phyloP scores from a whole-genome alignment of 2,113 vertebrate species.

The Lophura nycthemera region DNA sequence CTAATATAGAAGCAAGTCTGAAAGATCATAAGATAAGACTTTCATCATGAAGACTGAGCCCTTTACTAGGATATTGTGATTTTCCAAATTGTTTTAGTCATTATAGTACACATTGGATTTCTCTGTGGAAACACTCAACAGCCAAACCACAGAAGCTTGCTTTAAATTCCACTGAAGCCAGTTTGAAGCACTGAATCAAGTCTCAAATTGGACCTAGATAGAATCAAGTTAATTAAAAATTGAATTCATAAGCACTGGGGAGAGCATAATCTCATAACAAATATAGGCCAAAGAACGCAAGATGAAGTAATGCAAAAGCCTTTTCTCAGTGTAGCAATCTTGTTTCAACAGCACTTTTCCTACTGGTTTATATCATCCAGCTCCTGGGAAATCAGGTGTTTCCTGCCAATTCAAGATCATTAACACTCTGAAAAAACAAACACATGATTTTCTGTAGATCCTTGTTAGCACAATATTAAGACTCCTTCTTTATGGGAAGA shows the following conservation, averaged over 20 bases:
- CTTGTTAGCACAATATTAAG: background rate
- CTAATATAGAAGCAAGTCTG: background rate
- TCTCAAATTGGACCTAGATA: background rate
- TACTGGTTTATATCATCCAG: background rate
- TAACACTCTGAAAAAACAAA: conserved; percentile 34
- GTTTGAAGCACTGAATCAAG: background rate
- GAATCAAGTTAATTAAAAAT: background rate
- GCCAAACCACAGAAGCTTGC: background rate
- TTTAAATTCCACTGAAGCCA: background rate
- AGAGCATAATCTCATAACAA: background rate
- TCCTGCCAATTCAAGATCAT: conserved; percentile 26
- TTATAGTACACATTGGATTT: background rate
- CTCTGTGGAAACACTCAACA: background rate
- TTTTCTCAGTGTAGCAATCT: background rate
- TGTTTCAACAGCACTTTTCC: background rate
- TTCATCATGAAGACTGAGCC: background rate
- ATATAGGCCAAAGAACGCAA: background rate
- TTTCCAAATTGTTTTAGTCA: conserved; percentile 19
- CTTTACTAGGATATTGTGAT: background rate
- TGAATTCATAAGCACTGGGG: background rate
- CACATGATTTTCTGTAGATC: background rate
- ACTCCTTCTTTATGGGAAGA: background rate
- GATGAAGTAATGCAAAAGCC: background rate
- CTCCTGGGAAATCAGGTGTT: conserved; percentile 34
- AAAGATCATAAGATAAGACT: background rate